Evolutionary conservation across 1,140 invertebrate species (phyloP).

Genomic region (Drosophila dunni): DNA sequence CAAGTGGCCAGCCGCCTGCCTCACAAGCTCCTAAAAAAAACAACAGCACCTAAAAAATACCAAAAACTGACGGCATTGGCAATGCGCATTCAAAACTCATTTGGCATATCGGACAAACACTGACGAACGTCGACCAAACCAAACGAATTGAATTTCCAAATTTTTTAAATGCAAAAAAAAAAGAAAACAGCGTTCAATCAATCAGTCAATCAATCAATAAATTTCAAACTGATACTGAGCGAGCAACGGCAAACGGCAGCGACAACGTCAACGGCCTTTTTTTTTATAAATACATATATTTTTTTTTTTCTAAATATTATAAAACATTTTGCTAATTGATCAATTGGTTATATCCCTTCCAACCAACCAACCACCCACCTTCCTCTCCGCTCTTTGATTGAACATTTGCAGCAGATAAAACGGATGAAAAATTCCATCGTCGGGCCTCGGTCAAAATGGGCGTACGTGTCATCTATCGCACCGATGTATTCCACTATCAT

Average conservation of each 20-base stretch:
- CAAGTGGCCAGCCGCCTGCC: constrained; percentile 60
- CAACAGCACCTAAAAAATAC: not conserved
- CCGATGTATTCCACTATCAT: constrained; percentile 71
- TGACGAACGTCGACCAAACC: constrained; percentile 21
- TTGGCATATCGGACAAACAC: constrained; percentile 51
- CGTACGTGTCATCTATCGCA: constrained; percentile 80
- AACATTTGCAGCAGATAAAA: constrained; percentile 69
- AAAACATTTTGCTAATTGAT: constrained; percentile 18
- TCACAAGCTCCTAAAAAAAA: constrained; percentile 30
- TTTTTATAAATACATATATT: too few species aligned
- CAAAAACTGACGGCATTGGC: constrained; percentile 32
- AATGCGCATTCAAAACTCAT: constrained; percentile 47
- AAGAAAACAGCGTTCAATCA: not conserved
- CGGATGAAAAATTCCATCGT: constrained; percentile 82
- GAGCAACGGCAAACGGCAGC: constrained; percentile 53
- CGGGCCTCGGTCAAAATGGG: constrained; percentile 82
- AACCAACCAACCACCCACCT: not conserved
- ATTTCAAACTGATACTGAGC: constrained; percentile 30
- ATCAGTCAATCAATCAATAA: constrained; percentile 6
- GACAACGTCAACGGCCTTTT: constrained; percentile 25
- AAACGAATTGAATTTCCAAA: constrained; percentile 9
- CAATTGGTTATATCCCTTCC: constrained; percentile 5
- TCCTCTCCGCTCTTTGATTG: not conserved
- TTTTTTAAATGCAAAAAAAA: not conserved
- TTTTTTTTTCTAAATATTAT: not conserved